Evolutionary conservation across 2,888 invertebrate genomes (phyloP).

Genomic region (Ectobius pallidus): DNA sequence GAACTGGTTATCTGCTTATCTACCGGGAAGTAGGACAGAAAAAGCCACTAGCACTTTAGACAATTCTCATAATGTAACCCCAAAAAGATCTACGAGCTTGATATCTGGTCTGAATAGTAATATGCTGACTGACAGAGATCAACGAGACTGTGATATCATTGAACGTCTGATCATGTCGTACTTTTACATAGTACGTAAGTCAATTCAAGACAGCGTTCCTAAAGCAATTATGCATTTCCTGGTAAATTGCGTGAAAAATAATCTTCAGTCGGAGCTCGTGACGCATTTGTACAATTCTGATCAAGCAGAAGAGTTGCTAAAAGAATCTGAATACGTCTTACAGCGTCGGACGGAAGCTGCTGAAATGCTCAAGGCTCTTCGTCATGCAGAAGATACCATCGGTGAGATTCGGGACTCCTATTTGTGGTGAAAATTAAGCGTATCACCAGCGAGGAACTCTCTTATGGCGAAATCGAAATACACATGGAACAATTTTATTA

Average conservation of each 20-base stretch:
- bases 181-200: conserved; percentile 98
- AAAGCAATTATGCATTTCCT: conserved; percentile 99
- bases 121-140: conserved; percentile 88
- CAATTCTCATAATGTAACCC: too few species aligned
- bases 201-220: conserved; percentile 98
- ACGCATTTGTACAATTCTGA: conserved; percentile 98
- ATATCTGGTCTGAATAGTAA: conserved; percentile 68
- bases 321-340: conserved; percentile 97
- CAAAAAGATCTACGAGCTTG: too few species aligned
- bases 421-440: neutral
- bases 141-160: conserved; percentile 96
- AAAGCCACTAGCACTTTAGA: too few species aligned
- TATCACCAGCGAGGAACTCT: too few species aligned
- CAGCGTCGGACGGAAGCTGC: conserved; percentile 93
- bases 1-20: neutral
- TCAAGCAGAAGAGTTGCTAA: conserved; percentile 87
- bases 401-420: neutral
- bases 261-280: conserved; percentile 97
- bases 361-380: conserved; percentile 87
- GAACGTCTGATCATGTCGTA: conserved; percentile 97
- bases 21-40: neutral
- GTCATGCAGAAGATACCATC: neutral
- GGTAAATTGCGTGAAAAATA: conserved; percentile 97
- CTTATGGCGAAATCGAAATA: too few species aligned
- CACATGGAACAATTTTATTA: too few species aligned